These are phyloP conservation scores for Isurus oxyrinchus DNA, from an alignment of 2,113 vertebrate genomes.

Conservation along the genomic window DNA sequence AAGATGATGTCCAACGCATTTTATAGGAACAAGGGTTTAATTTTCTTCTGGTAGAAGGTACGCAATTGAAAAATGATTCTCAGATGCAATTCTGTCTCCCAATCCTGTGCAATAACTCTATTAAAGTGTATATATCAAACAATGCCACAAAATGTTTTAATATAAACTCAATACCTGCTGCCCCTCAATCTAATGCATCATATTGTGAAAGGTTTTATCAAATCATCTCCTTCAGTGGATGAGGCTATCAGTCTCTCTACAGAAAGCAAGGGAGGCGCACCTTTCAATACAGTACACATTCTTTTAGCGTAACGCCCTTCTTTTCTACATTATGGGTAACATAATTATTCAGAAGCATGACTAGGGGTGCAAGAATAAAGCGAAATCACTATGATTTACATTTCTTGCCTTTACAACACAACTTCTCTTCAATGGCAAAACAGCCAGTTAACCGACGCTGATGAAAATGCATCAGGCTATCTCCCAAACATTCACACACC, in stretches of 20 bases:
- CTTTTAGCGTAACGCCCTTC: not conserved
- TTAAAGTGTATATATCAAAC: not conserved
- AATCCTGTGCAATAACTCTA: not conserved
- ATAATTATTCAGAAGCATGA: not conserved
- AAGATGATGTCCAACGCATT: not conserved
- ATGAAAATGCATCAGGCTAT: not conserved
- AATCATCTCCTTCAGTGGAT: not conserved
- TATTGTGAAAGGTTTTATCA: not conserved
- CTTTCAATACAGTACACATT: not conserved
- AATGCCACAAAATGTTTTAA: not conserved
- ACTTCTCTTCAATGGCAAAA: not conserved
- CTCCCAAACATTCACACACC: not conserved
- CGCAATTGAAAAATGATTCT: not conserved
- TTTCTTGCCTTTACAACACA: not conserved
- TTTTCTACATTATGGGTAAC: not conserved
- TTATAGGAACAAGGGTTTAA: not conserved
- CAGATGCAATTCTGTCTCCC: not conserved
- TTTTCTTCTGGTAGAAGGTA: not conserved
- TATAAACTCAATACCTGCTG: not conserved
- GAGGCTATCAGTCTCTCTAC: not conserved
- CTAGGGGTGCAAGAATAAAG: not conserved
- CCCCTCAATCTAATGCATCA: not conserved
- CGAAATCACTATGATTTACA: not conserved
- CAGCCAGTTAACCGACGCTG: not conserved
- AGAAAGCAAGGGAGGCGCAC: too few species aligned